Evolutionary conservation across 2,888 invertebrate genomes (phyloP), one percentile per base, ranked within the genome.

Genomic region (Epistrophe grossulariae): DNA sequence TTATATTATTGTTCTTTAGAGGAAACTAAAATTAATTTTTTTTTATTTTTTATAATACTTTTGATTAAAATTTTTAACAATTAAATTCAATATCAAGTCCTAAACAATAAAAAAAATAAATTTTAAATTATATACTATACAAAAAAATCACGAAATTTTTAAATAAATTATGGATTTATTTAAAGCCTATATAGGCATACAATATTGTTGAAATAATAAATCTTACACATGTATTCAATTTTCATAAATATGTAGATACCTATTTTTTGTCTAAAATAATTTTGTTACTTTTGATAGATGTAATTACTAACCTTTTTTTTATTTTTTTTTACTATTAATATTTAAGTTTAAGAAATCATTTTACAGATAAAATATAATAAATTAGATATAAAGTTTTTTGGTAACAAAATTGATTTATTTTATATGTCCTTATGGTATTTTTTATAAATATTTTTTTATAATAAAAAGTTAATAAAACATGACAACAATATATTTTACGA

Each of bases 271-370:
- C 35, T 70, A 31, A 38, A 71, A 48, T 64, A 70, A 11, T 55
- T 50, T 35, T 48, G 24, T 59, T 50, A 64, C 38, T 66, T 24
- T 60, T 11, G 50, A 17, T n/a, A 35, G 40, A 43, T 77, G 4
- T 59, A 19, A 13, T 38, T 64, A 77, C 77, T 78, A 83, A 73
- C 71, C 82, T 71, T 80, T 43, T 59, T 35, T 40, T 62, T 35
- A 59, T 60, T 43, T 62, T 55, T 24, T 24, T 60, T 59, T 43
- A 15, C 13, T 55, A n/a, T 45, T n/a, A 17, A 48, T 17, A 2
- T 48, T 7, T 4, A 48, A 3, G 17, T 40, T 8, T 4, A 40
- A 4, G 35, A 35, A n/a, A 17, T 8, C 9, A 43, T 50, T 48
- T 17, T 50, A 19, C 10, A 17, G 19, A 50, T 17, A 19, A 45